Evolutionary conservation across 2,113 vertebrate genomes (phyloP).

Genomic region (Festucalex cinctus): DNA sequence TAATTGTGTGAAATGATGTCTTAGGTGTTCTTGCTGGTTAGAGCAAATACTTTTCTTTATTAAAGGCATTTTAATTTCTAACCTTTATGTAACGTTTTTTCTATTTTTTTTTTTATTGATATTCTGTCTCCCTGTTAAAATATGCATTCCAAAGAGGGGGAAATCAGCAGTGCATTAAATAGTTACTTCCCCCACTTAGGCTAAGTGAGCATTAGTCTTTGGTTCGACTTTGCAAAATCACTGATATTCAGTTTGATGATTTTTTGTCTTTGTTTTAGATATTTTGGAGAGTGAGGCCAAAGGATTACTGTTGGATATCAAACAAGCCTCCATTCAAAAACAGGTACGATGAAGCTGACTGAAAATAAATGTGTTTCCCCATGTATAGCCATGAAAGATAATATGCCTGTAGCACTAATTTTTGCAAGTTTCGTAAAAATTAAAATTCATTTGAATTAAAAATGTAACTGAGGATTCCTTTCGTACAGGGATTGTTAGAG

Average conservation of each 20-base stretch:
- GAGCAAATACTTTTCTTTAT: no score
- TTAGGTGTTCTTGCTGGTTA: no score
- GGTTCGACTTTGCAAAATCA: not conserved
- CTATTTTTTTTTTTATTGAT: not conserved
- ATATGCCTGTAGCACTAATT: no score
- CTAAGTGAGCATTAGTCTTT: not conserved
- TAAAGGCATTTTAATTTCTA: not conserved
- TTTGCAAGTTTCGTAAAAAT: no score
- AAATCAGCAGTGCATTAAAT: not conserved
- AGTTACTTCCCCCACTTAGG: not conserved
- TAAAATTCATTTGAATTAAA: no score
- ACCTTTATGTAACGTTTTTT: not conserved
- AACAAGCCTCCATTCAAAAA: conserved; percentile 92
- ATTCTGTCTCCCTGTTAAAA: not conserved
- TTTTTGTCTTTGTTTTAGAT: conserved; percentile 66
- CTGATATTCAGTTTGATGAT: not conserved
- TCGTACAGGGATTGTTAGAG: no score
- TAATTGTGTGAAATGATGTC: not conserved
- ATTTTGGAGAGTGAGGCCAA: conserved; percentile 84
- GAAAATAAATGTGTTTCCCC: no score
- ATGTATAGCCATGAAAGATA: no score
- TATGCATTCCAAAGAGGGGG: not conserved
- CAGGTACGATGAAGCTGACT: conserved; percentile 70
- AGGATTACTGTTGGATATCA: conserved; percentile 88
- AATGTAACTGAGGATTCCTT: no score